Conservation (phyloP, 2,113 vertebrate species). For the Malurus melanocephalus region DNA sequence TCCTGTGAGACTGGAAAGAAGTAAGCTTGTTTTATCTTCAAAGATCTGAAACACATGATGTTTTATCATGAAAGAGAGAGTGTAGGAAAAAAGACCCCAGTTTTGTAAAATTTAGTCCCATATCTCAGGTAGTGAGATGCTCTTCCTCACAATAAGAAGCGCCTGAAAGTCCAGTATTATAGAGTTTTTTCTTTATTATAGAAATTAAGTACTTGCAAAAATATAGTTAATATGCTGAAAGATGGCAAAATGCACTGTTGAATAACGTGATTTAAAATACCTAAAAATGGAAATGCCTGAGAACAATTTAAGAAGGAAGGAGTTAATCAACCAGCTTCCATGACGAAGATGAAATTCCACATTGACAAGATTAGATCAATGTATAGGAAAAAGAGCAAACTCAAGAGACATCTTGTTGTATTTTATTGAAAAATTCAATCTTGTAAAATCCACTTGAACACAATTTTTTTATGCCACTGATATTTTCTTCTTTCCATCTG, state of each 20-base stretch:
- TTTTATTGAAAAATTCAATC: neutral
- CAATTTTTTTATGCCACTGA: neutral
- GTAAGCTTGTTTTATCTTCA: neutral
- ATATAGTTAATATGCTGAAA: neutral
- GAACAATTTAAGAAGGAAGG: neutral
- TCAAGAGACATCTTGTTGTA: neutral
- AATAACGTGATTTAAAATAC: neutral
- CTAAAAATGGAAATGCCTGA: neutral
- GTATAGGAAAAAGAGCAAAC: neutral
- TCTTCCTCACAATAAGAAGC: neutral
- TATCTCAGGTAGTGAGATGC: neutral
- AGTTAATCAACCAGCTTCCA: neutral
- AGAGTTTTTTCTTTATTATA: neutral
- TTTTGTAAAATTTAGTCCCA: neutral
- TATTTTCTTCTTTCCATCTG: neutral
- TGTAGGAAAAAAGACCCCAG: neutral
- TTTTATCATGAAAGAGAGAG: neutral
- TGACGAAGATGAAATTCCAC: neutral
- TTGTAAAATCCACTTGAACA: neutral
- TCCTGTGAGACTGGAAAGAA: neutral
- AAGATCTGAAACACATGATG: neutral
- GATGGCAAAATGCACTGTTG: neutral
- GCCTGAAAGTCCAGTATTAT: neutral
- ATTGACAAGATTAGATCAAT: neutral
- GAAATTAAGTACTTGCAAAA: neutral